These are phyloP conservation scores for Orgyia antiqua DNA, from an alignment of 2,888 invertebrate genomes.

Conservation along the genomic window DNA sequence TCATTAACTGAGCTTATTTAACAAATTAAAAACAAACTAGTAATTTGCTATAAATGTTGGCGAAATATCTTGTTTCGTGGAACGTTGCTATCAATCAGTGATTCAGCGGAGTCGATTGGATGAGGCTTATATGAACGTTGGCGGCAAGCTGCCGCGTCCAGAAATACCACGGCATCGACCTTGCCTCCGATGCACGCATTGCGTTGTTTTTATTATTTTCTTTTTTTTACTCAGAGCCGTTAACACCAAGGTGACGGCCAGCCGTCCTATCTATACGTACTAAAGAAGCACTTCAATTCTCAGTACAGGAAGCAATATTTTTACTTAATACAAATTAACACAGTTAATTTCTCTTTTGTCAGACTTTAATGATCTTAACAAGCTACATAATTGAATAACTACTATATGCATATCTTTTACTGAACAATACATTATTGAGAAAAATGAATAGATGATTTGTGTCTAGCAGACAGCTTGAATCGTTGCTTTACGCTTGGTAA, in stretches of 20 bases:
- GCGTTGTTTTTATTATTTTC: slow-evolving; percentile 65
- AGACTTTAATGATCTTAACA: too few species aligned
- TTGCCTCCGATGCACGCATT: slow-evolving; percentile 64
- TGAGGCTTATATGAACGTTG: slow-evolving; percentile 39
- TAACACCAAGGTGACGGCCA: slow-evolving; percentile 66
- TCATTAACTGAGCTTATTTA: too few species aligned
- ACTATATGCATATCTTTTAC: too few species aligned
- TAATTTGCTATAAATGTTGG: slow-evolving; percentile 31
- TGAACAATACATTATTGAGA: slow-evolving; percentile 6
- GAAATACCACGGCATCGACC: slow-evolving; percentile 72
- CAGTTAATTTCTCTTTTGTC: too few species aligned
- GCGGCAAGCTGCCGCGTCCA: slow-evolving; percentile 52
- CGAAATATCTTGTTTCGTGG: slow-evolving; percentile 41
- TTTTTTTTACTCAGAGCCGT: slow-evolving; percentile 52
- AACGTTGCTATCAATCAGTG: slow-evolving; percentile 58
- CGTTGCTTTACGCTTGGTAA: slow-evolving; percentile 37
- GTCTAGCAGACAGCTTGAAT: slow-evolving; percentile 27
- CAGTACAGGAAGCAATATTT: too few species aligned
- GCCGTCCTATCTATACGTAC: too few species aligned
- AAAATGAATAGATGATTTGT: slow-evolving; percentile 17
- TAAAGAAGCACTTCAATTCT: too few species aligned
- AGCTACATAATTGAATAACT: too few species aligned
- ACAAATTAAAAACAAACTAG: too few species aligned
- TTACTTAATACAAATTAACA: too few species aligned
- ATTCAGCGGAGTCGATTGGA: slow-evolving; percentile 45